Base-by-base conservation (phyloP, 1,140 invertebrate species). In the Meteorus sp. region DNA sequence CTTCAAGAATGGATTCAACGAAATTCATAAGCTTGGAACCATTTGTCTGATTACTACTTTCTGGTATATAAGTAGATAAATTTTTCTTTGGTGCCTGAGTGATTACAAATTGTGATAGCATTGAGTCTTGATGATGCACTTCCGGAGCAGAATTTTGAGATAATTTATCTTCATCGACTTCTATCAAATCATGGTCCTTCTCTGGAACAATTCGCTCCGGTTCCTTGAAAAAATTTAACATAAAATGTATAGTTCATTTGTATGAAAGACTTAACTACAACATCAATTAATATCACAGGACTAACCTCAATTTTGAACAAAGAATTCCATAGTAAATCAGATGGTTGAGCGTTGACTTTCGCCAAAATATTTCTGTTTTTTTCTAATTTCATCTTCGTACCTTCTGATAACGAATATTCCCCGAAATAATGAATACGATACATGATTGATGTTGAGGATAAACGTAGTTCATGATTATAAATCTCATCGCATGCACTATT, bases 71-170 rank as follows among this genome's bases (percentile, higher is more conserved):
- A 4, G 13, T 8, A 3, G 37, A 17, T 8, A 13, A 4, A 5
- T 48, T 17, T 11, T 20, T 41, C 22, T 7, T 47, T 37, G 22
- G 3, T 17, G 7, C 19, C 52, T 60, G 63, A 15, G 37, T 60
- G 13, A 48, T 56, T 29, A 45, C 55, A 58, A 59, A 63, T 54
- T 60, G 57, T 11, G 57, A 59, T 8, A 56, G 51, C 1, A 2
- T 23, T 35, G 23, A 22, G 11, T 23, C 5, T 20, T 44, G 35
- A 19, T 29, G 27, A 29, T 29, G 27, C 4, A 9, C 9, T 29
- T 5, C 9, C 27, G 27, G 27, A 4, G 4, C 27, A 29, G 27
- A 4, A 4, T 29, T 29, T 29, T 29, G 27, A 29, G 27, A 29
- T 5, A 9, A 29, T 29, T 29, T 9, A 29, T 9, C 9, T 4